These are phyloP conservation scores for Cyprinodon brontotheroides DNA, from an alignment of 2,113 vertebrate species.

Conservation along the genomic window DNA sequence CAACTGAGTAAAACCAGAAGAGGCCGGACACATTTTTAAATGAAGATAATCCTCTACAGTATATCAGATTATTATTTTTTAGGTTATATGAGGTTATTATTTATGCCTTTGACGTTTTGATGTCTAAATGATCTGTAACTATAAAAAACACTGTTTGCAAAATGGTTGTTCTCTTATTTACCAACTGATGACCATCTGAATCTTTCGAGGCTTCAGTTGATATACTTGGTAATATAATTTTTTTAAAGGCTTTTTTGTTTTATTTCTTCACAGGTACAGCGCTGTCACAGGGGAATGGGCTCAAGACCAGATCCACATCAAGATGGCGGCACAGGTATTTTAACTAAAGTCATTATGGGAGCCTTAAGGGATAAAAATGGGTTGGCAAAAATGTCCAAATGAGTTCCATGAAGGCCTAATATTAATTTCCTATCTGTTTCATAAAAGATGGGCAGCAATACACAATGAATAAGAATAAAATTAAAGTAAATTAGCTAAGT, in stretches of 20 bases:
- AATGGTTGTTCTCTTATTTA: neutral
- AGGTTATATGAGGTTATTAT: neutral
- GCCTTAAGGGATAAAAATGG: neutral
- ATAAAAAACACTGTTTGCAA: neutral
- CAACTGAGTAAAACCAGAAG: too few relatives aligned
- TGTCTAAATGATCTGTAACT: neutral
- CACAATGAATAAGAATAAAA: too few relatives aligned
- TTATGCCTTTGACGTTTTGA: neutral
- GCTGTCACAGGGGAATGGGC: slow-evolving; percentile 90
- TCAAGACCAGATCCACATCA: slow-evolving; percentile 91
- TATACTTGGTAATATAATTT: neutral
- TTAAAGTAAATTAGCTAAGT: too few relatives aligned
- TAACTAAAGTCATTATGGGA: too few relatives aligned
- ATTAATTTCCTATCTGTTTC: too few relatives aligned
- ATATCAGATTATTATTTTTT: too few relatives aligned
- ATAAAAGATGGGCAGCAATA: too few relatives aligned
- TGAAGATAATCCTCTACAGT: neutral
- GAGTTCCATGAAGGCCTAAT: too few relatives aligned
- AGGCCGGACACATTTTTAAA: neutral
- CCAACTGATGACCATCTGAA: neutral
- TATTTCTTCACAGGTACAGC: slow-evolving; percentile 84
- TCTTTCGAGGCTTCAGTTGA: neutral
- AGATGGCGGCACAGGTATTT: slow-evolving; percentile 91
- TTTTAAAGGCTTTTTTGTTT: neutral
- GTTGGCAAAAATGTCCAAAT: neutral